Evolutionary conservation across 1,140 invertebrate genomes (phyloP).

Genomic region (Carposina sasakii): DNA sequence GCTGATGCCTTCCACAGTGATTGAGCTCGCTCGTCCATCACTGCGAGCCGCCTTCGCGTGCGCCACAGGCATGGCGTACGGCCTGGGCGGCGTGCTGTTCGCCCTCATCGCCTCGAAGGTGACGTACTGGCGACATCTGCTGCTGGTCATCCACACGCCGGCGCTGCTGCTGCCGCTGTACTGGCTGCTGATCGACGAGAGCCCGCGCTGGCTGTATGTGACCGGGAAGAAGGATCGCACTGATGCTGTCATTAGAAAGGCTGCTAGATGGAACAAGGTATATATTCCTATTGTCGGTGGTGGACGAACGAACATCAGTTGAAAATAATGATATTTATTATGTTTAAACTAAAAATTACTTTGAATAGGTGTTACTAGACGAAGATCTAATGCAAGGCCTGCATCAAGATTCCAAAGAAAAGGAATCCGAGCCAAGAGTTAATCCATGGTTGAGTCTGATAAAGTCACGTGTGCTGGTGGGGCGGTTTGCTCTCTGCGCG

Average conservation of each 20-base stretch:
- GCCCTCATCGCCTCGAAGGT: conserved; percentile 35
- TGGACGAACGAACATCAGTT: too few species aligned
- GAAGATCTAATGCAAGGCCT: conserved; percentile 30
- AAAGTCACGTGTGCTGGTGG: conserved; percentile 73
- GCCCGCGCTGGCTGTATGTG: conserved; percentile 78
- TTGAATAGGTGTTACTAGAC: too few species aligned
- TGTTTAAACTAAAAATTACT: too few species aligned
- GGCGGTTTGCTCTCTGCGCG: conserved; percentile 76
- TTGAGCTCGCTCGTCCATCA: conserved; percentile 50
- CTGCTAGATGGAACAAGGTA: conserved; percentile 53
- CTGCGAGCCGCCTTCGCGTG: conserved; percentile 50
- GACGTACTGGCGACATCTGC: conserved; percentile 43
- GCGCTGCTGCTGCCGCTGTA: conserved; percentile 53
- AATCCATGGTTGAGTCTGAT: conserved; percentile 70
- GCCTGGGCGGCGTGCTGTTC: conserved; percentile 47
- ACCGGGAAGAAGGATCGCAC: conserved; percentile 34
- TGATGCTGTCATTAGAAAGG: conserved; percentile 32
- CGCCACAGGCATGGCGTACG: conserved; percentile 52
- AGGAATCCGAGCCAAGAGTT: conserved; percentile 9
- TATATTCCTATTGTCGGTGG: neutral
- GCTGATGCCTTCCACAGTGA: conserved; percentile 43
- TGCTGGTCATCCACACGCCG: conserved; percentile 37
- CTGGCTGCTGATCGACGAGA: conserved; percentile 52
- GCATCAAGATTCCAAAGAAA: conserved; percentile 13
- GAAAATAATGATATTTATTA: too few species aligned